Percentiles rank a stretch among this genome's conserved stretches.
phyloP scores from a whole-genome alignment of 2,113 vertebrate species.

The Indicator indicator region DNA sequence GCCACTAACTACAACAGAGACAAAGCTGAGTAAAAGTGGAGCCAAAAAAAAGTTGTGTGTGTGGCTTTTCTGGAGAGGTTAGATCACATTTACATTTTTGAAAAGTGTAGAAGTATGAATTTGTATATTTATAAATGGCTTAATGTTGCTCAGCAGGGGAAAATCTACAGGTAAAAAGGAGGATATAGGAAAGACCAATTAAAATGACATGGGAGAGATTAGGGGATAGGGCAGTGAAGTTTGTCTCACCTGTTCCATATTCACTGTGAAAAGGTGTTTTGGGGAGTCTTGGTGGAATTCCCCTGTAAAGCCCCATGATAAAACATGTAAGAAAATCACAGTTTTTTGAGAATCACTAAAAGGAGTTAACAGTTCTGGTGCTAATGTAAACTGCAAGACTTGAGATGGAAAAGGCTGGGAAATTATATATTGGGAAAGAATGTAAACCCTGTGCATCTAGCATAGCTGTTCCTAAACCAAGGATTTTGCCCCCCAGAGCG shows the following conservation, averaged over 20 bases:
- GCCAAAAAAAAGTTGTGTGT: slow-evolving; percentile 61
- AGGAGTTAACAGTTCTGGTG: background rate
- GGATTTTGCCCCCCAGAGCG: background rate
- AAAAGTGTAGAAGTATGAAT: slow-evolving; percentile 31
- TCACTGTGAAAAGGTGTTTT: background rate
- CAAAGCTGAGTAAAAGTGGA: slow-evolving; percentile 54
- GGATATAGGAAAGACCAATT: background rate
- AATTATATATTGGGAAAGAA: background rate
- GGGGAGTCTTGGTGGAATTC: slow-evolving; percentile 2
- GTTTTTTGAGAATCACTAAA: background rate
- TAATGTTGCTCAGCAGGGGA: background rate
- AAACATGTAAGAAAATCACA: background rate
- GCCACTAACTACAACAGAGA: slow-evolving; percentile 81
- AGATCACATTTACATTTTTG: slow-evolving; percentile 58
- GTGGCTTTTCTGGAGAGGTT: slow-evolving; percentile 57
- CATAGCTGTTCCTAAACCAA: background rate
- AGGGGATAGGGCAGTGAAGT: background rate
- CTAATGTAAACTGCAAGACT: background rate
- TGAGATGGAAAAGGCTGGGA: background rate
- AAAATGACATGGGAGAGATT: background rate
- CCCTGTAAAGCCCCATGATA: slow-evolving; percentile 16
- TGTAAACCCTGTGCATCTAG: background rate
- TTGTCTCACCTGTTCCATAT: background rate
- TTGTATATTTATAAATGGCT: background rate
- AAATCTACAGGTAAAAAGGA: background rate